phyloP scores from a whole-genome alignment of 1,140 invertebrate species.

The Caenorhabditis latens region DNA sequence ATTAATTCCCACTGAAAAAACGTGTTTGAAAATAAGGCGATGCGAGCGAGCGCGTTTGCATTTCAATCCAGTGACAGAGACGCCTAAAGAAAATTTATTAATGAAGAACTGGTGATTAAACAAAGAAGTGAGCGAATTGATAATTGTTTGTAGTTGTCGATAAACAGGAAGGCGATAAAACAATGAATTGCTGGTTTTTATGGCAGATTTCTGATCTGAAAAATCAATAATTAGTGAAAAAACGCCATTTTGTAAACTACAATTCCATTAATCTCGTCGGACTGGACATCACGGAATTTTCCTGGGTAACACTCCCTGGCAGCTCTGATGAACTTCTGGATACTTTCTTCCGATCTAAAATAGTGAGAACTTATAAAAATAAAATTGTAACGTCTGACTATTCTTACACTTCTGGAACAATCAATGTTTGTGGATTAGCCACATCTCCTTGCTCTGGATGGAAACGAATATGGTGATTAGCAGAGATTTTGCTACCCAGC shows the following conservation, averaged over 20 bases:
- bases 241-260: background rate
- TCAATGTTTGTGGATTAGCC: background rate
- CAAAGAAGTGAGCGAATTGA: no score
- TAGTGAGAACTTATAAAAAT: background rate
- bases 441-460: background rate
- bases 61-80: background rate
- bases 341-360: constrained; percentile 6
- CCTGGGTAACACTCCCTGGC: background rate
- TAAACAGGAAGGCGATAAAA: background rate
- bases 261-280: background rate
- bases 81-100: background rate
- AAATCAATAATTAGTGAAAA: background rate
- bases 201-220: background rate
- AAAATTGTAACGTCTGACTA: background rate
- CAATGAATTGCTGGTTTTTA: background rate
- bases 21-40: background rate
- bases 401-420: background rate
- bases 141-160: no score
- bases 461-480: background rate
- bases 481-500: background rate
- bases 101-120: background rate
- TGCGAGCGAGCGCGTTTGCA: background rate
- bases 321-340: background rate
- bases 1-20: no score
- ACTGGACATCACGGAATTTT: background rate